These are phyloP conservation scores for Cydia amplana DNA, from an alignment of 1,140 invertebrate species.

Conservation along the genomic window DNA sequence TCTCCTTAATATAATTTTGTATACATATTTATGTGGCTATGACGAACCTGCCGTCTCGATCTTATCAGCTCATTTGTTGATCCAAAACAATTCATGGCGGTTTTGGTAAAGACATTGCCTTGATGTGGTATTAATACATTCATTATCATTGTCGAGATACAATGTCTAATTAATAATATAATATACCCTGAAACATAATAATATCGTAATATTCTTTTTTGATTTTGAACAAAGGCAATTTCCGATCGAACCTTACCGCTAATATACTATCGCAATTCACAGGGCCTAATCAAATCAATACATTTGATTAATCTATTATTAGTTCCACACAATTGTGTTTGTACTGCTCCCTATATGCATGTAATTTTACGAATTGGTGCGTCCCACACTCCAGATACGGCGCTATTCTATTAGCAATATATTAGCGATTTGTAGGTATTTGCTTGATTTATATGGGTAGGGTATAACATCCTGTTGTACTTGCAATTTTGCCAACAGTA, in stretches of 20 bases:
- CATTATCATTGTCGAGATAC: too few relatives aligned
- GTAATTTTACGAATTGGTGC: neutral
- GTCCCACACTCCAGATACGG: neutral
- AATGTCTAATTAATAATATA: too few relatives aligned
- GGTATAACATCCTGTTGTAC: neutral
- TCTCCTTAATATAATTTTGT: too few relatives aligned
- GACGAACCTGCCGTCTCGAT: too few relatives aligned
- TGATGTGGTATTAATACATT: too few relatives aligned
- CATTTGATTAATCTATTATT: conserved; percentile 25
- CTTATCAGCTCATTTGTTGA: too few relatives aligned
- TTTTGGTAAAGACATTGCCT: too few relatives aligned
- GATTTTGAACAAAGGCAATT: neutral
- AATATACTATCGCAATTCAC: neutral
- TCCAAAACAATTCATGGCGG: too few relatives aligned
- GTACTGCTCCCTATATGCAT: neutral
- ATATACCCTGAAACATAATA: neutral
- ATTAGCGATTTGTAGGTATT: conserved; percentile 16
- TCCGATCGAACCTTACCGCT: neutral
- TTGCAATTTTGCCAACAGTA: neutral
- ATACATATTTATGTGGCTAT: too few relatives aligned
- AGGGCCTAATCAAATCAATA: conserved; percentile 19
- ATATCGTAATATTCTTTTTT: neutral
- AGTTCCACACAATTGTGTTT: neutral
- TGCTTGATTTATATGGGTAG: conserved; percentile 17
- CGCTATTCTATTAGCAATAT: conserved; percentile 16